A percentile compares a stretch with the other conserved stretches of the same genome.
Evolutionary conservation across 2,797 vertebrate genomes (phyloP).

Genomic region (Geotrypetes seraphini): DNA sequence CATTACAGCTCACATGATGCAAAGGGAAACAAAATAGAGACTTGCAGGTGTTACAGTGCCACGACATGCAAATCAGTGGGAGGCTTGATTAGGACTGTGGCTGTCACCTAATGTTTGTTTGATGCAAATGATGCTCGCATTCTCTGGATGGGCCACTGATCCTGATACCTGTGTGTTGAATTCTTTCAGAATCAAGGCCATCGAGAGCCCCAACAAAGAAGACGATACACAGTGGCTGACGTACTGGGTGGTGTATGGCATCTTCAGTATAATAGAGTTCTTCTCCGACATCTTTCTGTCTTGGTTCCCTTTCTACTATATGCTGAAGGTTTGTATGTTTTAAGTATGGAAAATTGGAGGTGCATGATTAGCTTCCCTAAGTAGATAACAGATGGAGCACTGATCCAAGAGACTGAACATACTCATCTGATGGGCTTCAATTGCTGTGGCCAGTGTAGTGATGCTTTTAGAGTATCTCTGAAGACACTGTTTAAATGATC

Average conservation of each 20-base stretch:
- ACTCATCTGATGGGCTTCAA: too few relatives aligned
- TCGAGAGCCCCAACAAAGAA: conserved; percentile 89
- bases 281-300: conserved; percentile 93
- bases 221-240: conserved; percentile 97
- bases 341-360: too few relatives aligned
- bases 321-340: conserved; percentile 71
- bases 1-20: too few relatives aligned
- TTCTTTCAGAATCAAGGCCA: conserved; percentile 86
- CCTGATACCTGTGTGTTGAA: conserved; percentile 2
- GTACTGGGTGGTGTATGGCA: conserved; percentile 94
- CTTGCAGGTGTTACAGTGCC: not conserved
- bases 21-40: too few relatives aligned
- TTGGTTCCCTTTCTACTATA: conserved; percentile 97
- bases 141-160: not conserved
- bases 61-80: too few relatives aligned
- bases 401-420: too few relatives aligned
- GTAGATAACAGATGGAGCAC: too few relatives aligned
- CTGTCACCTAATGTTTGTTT: not conserved
- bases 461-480: too few relatives aligned
- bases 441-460: too few relatives aligned
- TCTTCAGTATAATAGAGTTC: conserved; percentile 92
- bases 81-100: not conserved
- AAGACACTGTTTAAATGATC: too few relatives aligned
- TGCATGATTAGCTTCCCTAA: too few relatives aligned
- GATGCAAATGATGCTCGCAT: not conserved